These are phyloP conservation scores for Acanthoscelides obtectus DNA, from an alignment of 2,888 invertebrate genomes.

Conservation along the genomic window DNA sequence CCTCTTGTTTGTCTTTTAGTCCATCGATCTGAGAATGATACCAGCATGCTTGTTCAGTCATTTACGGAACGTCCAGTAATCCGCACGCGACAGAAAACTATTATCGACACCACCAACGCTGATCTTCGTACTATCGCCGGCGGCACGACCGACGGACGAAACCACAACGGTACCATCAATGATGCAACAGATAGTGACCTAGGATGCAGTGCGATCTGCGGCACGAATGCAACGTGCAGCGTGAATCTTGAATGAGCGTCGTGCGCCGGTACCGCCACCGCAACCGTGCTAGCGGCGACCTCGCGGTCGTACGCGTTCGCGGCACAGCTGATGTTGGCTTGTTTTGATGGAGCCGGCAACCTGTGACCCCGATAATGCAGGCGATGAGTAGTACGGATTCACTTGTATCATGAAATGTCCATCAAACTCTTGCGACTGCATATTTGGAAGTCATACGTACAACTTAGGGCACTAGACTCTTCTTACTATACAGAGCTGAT, in stretches of 20 bases:
- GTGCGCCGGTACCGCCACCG: conserved; percentile 32
- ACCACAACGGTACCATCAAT: conserved; percentile 10
- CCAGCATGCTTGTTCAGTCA: no score
- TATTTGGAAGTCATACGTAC: no score
- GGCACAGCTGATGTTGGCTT: background rate
- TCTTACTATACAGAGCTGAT: no score
- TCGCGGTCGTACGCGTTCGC: conserved; percentile 1
- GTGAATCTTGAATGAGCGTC: conserved; percentile 41
- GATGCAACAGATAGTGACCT: conserved; percentile 35
- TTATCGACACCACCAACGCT: background rate
- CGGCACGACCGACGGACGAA: background rate
- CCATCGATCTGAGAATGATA: no score
- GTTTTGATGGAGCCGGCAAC: background rate
- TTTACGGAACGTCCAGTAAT: background rate
- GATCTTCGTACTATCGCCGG: background rate
- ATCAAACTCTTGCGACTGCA: no score
- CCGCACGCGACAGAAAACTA: conserved; percentile 5
- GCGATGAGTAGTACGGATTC: background rate
- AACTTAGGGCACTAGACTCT: no score
- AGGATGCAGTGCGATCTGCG: conserved; percentile 32
- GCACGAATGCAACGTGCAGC: no score
- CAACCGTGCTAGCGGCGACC: conserved; percentile 21
- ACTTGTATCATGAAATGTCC: no score
- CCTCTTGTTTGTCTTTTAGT: no score
- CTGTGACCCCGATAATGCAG: background rate